phyloP scores from a whole-genome alignment of 2,113 vertebrate species.

The Cranoglanis bouderius region DNA sequence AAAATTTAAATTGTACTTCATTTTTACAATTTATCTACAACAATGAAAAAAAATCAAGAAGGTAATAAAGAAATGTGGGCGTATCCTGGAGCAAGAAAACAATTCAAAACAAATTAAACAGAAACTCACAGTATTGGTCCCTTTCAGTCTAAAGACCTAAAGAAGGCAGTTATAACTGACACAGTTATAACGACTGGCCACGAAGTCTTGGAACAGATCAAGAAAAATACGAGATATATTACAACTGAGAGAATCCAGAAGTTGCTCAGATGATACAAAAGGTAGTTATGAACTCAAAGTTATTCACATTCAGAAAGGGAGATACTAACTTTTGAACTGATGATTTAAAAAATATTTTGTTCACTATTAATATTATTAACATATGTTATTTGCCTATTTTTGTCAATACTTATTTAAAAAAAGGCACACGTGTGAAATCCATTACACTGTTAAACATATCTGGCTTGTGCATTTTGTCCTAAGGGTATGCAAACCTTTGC shows the following conservation, averaged over 20 bases:
- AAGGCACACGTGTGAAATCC: background rate
- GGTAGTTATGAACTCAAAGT: background rate
- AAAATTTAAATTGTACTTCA: background rate
- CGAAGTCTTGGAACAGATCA: background rate
- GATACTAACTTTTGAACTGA: background rate
- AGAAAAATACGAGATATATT: background rate
- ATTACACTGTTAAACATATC: background rate
- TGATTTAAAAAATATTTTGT: background rate
- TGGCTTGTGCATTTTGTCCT: background rate
- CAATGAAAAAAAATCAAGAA: background rate
- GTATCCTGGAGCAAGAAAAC: background rate
- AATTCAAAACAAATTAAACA: background rate
- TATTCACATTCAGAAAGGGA: background rate
- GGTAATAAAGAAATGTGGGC: background rate
- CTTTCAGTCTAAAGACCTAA: background rate
- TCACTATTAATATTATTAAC: background rate
- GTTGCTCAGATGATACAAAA: background rate
- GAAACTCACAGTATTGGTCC: background rate
- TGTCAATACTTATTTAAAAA: background rate
- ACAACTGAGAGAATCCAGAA: background rate
- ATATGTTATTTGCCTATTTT: background rate
- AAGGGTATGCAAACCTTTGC: conserved; percentile 3
- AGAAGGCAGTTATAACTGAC: background rate
- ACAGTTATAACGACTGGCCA: background rate
- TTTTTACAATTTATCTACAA: background rate